Evolutionary conservation across 2,113 vertebrate genomes (phyloP), one percentile per base, ranked within the genome.

Genomic region (Salvelinus fontinalis): DNA sequence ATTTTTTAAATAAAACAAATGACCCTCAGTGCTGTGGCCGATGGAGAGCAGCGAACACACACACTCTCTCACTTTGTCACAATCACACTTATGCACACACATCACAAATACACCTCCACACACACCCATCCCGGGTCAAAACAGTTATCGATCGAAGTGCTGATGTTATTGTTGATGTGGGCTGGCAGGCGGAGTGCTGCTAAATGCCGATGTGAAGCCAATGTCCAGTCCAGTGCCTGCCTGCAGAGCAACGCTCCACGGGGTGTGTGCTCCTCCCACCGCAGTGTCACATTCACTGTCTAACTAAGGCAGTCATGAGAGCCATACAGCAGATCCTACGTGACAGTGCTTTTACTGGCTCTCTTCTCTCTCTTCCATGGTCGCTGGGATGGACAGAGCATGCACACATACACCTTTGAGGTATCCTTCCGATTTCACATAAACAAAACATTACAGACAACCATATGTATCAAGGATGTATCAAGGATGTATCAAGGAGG

Each of bases 281-380:
- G 77, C 81, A 83, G 81, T 74, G 83, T 65, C 73, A 85, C 76
- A 87, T 81, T 71, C 48, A 81, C 1, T 64, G 65, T 74, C 78
- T 84, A 1, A 18, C 79, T 51, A 74, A 83, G 75, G 76, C 86
- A 79, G 84, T 18, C 51, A 78, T 83, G 81, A 83, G 83, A 13
- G 65, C 80, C 27, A 48, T 83, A 73, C 85, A 90, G 84, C 83
- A 87, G 80, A 88, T 86, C 16, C 16, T 83, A 79, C 84, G 79
- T 74, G 76, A 82, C 76, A 83, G 72, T 71, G 73, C 71, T 78
- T 86, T 79, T 72, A 71, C 73, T 59, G 59, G 39, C 76, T 76
- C 59, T 73, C 76, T 18, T 18, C 51, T 64, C 67, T 70, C 75
- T 16, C 20, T 62, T n/a, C 24, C 18, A 3, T 62, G 59, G n/a